These are phyloP conservation scores for Leptopilina drosophilae DNA, from an alignment of 2,888 invertebrate species.

Conservation along the genomic window DNA sequence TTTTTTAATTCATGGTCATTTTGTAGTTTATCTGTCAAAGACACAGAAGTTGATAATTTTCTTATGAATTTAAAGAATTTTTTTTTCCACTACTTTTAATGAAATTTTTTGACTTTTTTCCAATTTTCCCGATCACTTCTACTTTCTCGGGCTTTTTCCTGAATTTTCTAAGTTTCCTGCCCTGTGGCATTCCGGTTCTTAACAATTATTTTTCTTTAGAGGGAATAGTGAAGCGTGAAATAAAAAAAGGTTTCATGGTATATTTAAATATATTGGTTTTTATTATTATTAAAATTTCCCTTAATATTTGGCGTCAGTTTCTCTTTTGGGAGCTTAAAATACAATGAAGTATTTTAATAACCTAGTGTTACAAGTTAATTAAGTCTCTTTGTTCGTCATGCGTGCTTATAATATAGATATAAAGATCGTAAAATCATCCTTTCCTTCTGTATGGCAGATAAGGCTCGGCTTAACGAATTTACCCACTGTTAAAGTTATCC, in stretches of 20 bases:
- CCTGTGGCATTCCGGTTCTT: too few species aligned
- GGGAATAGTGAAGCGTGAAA: not conserved
- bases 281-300: conserved; percentile 6
- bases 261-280: not conserved
- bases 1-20: too few species aligned
- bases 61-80: too few species aligned
- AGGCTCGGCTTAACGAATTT: conserved; percentile 21
- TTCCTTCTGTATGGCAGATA: conserved; percentile 20
- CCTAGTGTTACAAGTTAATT: conserved; percentile 23
- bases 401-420: conserved; percentile 27
- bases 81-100: too few species aligned
- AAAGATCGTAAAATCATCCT: conserved; percentile 28
- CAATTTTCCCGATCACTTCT: too few species aligned
- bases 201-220: too few species aligned
- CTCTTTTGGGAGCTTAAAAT: not conserved
- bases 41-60: too few species aligned
- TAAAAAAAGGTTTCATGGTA: not conserved
- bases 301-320: not conserved
- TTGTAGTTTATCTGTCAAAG: too few species aligned
- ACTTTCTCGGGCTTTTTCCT: too few species aligned
- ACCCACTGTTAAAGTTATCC: conserved; percentile 17
- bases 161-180: too few species aligned
- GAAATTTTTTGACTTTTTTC: too few species aligned
- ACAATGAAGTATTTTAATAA: conserved; percentile 26
- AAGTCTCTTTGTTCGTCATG: conserved; percentile 26